These are phyloP conservation scores for Myotis planiceps DNA, from an alignment of 2,797 vertebrate genomes.

Conservation along the genomic window DNA sequence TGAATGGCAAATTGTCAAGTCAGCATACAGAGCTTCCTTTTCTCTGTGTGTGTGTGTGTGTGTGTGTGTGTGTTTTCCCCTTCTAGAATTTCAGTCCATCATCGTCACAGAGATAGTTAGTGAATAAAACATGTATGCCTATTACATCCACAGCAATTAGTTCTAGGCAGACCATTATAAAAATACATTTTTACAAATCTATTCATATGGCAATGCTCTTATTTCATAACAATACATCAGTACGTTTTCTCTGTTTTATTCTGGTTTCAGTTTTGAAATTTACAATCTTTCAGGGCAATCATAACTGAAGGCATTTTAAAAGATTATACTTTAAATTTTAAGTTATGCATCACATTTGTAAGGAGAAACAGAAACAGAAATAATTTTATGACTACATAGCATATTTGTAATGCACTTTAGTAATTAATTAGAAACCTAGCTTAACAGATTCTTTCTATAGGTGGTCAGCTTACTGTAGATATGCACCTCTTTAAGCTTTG, in stretches of 20 bases:
- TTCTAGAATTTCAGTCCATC: constrained; percentile 12
- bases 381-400: not conserved
- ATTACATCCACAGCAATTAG: not conserved
- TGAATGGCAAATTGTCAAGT: not conserved
- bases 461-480: not conserved
- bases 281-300: not conserved
- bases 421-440: not conserved
- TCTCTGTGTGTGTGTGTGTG: not conserved
- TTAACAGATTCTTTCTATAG: not conserved
- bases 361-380: not conserved
- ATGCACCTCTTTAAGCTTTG: not conserved
- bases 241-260: constrained; percentile 10
- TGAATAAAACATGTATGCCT: not conserved
- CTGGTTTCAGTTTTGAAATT: constrained; percentile 7
- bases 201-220: not conserved
- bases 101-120: not conserved
- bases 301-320: not conserved
- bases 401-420: constrained; percentile 5
- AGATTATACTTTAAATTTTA: constrained; percentile 1
- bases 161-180: constrained; percentile 12
- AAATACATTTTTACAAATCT: not conserved
- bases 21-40: not conserved
- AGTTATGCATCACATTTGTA: not conserved
- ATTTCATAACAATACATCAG: not conserved
- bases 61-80: not conserved